Percentiles rank a stretch among this genome's conserved stretches.
Conservation (phyloP, 37 sponge, comb jelly and placozoan genomes). For the Bolinopsis microptera region DNA sequence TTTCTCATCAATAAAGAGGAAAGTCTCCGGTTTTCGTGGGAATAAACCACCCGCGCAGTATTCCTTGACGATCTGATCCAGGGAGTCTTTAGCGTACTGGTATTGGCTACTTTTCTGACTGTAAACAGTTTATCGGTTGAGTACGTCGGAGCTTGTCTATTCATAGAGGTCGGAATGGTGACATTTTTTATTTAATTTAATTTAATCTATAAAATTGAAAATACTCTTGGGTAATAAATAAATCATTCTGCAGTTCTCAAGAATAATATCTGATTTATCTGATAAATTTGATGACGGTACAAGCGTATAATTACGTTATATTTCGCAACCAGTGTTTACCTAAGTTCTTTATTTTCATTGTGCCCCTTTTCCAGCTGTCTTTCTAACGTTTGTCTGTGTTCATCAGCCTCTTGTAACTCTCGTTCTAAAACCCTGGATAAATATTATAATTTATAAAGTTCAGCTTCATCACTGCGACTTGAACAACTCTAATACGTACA, state of each 20-base stretch:
- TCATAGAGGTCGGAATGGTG: too few relatives aligned
- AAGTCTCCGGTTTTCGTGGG: constrained; percentile 27
- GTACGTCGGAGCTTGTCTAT: too few relatives aligned
- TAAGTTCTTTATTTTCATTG: constrained; percentile 4
- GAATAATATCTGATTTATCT: too few relatives aligned
- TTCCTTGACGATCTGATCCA: constrained; percentile 13
- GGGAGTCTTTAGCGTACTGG: constrained; percentile 39
- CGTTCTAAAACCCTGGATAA: not conserved
- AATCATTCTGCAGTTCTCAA: too few relatives aligned
- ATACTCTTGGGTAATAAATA: too few relatives aligned
- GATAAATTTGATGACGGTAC: too few relatives aligned
- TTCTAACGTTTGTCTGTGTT: constrained; percentile 24
- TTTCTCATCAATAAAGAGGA: constrained; percentile 13
- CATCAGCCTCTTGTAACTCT: constrained; percentile 49
- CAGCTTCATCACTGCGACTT: too few relatives aligned
- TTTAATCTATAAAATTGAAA: too few relatives aligned
- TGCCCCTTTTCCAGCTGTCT: not conserved
- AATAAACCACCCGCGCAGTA: constrained; percentile 10
- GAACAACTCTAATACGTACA: too few relatives aligned
- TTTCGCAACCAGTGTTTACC: not conserved
- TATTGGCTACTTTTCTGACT: constrained; percentile 15
- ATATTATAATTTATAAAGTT: too few relatives aligned
- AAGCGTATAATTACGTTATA: too few relatives aligned
- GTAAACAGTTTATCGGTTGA: not conserved
- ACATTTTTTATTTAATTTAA: too few relatives aligned